A percentile compares a stretch with the other conserved stretches of the same genome.
Evolutionary conservation across 2,113 vertebrate genomes (phyloP).

Genomic region (Chitala chitala): DNA sequence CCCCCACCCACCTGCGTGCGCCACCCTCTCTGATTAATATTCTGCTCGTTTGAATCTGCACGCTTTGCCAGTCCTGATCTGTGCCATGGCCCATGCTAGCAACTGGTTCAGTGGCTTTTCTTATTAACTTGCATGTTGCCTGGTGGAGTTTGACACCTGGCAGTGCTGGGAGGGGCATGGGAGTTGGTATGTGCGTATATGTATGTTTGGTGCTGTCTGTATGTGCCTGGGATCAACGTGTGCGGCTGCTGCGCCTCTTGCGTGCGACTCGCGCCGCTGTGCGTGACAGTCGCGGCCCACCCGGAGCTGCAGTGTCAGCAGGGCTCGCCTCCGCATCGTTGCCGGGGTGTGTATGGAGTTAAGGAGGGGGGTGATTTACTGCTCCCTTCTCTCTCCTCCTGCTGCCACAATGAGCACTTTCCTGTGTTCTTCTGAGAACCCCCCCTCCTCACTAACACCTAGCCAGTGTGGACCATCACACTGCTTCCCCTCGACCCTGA

Average conservation of each 20-base stretch:
- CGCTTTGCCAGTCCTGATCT: not conserved
- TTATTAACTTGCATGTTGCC: not conserved
- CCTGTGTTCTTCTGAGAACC: not conserved
- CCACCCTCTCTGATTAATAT: too few species aligned
- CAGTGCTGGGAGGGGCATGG: too few species aligned
- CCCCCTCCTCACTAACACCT: not conserved
- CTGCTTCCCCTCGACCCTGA: too few species aligned
- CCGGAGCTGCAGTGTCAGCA: slow-evolving; percentile 17
- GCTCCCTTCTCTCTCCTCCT: not conserved
- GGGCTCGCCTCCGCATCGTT: not conserved
- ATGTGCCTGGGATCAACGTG: not conserved
- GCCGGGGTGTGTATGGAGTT: slow-evolving; percentile 18
- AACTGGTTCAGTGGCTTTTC: not conserved
- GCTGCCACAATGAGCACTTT: not conserved
- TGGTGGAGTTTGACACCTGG: too few species aligned
- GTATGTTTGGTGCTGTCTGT: too few species aligned
- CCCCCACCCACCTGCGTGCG: not conserved
- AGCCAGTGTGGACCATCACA: too few species aligned
- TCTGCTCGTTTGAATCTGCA: not conserved
- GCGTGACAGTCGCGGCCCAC: not conserved
- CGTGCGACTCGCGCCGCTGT: not conserved
- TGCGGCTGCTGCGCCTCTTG: not conserved
- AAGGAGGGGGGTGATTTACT: slow-evolving; percentile 16
- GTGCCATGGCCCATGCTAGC: not conserved
- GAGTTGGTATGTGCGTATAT: too few species aligned